Conservation (phyloP, 2,888 invertebrate species). For the Chymomyza fuscimana region DNA sequence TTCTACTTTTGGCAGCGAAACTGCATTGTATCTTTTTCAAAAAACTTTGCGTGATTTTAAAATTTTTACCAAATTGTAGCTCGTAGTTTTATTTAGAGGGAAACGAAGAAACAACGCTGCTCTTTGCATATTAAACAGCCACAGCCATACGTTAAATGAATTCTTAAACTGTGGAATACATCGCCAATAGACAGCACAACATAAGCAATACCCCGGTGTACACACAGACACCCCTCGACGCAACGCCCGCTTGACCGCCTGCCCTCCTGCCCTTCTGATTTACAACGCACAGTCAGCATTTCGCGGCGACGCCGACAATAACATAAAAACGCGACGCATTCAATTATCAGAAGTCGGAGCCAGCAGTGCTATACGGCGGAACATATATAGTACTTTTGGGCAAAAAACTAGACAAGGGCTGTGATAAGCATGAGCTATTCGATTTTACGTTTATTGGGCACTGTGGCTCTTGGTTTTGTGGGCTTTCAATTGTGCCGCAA, state of each 20-base stretch:
- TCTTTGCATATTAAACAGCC: slow-evolving; percentile 56
- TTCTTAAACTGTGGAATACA: slow-evolving; percentile 30
- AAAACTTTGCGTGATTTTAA: background rate
- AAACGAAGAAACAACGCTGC: background rate
- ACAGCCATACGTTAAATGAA: slow-evolving; percentile 15
- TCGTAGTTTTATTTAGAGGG: background rate
- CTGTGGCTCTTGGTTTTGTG: slow-evolving; percentile 71
- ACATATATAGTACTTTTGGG: background rate
- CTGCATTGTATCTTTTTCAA: background rate
- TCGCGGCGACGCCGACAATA: background rate
- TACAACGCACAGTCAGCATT: background rate
- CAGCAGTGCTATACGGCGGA: slow-evolving; percentile 5
- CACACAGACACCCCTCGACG: background rate
- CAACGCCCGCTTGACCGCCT: background rate
- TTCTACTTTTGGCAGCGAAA: slow-evolving; percentile 19
- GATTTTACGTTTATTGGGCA: slow-evolving; percentile 57
- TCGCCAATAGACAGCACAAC: slow-evolving; percentile 23
- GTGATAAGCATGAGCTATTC: slow-evolving; percentile 53
- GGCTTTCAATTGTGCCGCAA: slow-evolving; percentile 77
- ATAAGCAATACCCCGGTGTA: background rate
- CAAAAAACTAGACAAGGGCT: background rate
- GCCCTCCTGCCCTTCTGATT: no score
- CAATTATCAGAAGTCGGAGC: slow-evolving; percentile 15
- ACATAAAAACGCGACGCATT: slow-evolving; percentile 1
- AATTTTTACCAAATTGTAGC: no score